These are phyloP conservation scores for Zosterops hypoxanthus DNA, from an alignment of 2,113 vertebrate species.

Conservation along the genomic window DNA sequence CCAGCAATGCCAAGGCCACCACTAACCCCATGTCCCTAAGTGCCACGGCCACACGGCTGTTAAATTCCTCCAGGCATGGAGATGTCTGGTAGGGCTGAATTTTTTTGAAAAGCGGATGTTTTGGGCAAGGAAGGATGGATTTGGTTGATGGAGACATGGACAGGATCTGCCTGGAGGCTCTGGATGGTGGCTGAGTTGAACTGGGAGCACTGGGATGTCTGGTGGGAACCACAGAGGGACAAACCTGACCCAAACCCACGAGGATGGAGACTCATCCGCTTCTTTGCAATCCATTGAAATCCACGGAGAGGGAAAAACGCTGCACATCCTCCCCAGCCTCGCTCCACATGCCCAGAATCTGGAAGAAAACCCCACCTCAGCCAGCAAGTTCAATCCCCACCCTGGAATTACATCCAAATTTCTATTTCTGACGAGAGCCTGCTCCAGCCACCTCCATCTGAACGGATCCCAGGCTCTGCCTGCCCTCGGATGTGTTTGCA, in stretches of 20 bases:
- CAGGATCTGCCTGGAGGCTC: neutral
- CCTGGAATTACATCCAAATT: neutral
- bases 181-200: neutral
- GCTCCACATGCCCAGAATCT: accelerated
- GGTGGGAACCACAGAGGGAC: neutral
- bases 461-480: neutral
- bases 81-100: neutral
- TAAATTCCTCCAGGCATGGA: neutral
- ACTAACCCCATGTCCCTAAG: accelerated
- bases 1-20: neutral
- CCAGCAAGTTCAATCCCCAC: neutral
- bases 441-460: neutral
- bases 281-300: neutral
- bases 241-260: neutral
- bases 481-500: neutral
- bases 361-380: neutral
- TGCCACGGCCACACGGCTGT: neutral
- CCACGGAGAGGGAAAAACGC: accelerated
- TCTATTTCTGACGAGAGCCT: neutral
- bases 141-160: neutral
- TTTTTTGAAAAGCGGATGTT: accelerated
- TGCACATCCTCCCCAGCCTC: neutral
- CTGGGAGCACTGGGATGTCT: accelerated
- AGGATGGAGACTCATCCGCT: accelerated
- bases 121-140: neutral